A percentile compares a stretch with the other conserved stretches of the same genome.
These are phyloP conservation scores for Bombylius discolor DNA, from an alignment of 2,888 invertebrate genomes.

Conservation along the genomic window DNA sequence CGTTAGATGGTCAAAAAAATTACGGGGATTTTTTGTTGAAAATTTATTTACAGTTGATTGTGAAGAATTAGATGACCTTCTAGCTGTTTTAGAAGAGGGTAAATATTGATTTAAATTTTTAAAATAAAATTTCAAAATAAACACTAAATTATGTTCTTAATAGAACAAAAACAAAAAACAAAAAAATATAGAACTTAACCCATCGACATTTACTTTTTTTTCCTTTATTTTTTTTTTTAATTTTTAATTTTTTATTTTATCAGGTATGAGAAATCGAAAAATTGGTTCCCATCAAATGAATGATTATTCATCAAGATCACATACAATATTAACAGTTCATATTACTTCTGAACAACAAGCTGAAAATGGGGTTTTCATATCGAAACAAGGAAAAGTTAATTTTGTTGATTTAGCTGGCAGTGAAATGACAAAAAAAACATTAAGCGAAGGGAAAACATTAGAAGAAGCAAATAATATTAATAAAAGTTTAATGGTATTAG, in stretches of 20 bases:
- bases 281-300: conserved; percentile 88
- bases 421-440: conserved; percentile 87
- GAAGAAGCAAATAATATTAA: conserved; percentile 95
- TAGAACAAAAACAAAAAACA: too few relatives aligned
- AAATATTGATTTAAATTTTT: conserved; percentile 8
- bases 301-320: conserved; percentile 83
- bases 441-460: conserved; percentile 73
- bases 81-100: conserved; percentile 93
- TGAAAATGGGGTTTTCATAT: conserved; percentile 70
- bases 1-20: conserved; percentile 90
- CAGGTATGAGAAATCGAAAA: conserved; percentile 80
- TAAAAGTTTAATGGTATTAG: conserved; percentile 86
- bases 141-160: too few relatives aligned
- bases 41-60: conserved; percentile 93
- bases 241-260: conserved; percentile 1
- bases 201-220: background rate
- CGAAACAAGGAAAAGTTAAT: conserved; percentile 87
- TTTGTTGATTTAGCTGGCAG: conserved; percentile 95
- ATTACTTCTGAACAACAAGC: conserved; percentile 76
- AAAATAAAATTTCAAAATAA: too few relatives aligned
- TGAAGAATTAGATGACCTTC: conserved; percentile 79
- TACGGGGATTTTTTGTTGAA: conserved; percentile 86
- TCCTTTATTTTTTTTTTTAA: background rate
- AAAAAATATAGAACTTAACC: too few relatives aligned
- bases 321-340: conserved; percentile 80